A percentile compares a stretch with the other conserved stretches of the same genome.
These are phyloP conservation scores for Xiphophorus birchmanni DNA, from an alignment of 2,797 vertebrate genomes.

Conservation along the genomic window DNA sequence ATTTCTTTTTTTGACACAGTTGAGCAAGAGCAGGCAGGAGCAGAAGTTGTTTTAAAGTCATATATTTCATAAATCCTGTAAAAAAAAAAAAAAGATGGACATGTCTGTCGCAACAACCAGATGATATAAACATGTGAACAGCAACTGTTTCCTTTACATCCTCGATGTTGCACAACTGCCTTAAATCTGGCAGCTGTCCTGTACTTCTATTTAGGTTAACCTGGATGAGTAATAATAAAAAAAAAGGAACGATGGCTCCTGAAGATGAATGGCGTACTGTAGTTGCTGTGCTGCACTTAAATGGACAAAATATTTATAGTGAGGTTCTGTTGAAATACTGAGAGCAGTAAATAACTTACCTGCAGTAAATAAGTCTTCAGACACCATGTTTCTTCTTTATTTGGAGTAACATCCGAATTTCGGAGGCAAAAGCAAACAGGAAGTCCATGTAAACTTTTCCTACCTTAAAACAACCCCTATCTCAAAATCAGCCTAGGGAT, in stretches of 20 bases:
- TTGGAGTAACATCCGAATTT: not conserved
- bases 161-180: conserved; percentile 5
- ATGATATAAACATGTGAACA: conserved; percentile 1
- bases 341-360: not conserved
- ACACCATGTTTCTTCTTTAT: not conserved
- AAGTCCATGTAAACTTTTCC: not conserved
- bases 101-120: not conserved
- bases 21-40: not conserved
- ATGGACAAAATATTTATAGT: not conserved
- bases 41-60: conserved; percentile 1
- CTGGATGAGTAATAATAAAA: not conserved
- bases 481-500: not conserved
- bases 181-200: not conserved
- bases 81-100: not conserved
- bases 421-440: not conserved
- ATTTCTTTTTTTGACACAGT: not conserved
- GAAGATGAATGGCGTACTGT: not conserved
- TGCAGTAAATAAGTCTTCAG: not conserved
- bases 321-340: not conserved
- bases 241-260: not conserved
- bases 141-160: conserved; percentile 5
- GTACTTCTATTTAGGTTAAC: not conserved
- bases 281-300: not conserved
- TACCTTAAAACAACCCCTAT: not conserved
- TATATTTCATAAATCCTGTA: not conserved